Evolutionary conservation across 2,888 invertebrate species (phyloP).

Genomic region (Drosophila monieri): DNA sequence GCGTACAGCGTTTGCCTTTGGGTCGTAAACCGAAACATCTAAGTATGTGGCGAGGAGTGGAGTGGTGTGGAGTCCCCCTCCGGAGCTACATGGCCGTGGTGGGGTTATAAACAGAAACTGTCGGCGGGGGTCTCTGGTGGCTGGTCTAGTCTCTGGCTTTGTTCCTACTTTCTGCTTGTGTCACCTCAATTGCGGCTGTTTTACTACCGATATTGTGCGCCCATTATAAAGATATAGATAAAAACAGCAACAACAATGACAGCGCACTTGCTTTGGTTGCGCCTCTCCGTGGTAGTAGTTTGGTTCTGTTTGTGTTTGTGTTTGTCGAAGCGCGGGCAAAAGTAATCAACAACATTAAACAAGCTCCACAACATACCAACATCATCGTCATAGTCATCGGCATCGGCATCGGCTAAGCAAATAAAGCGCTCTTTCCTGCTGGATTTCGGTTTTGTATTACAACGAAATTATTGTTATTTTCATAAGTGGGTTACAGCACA

Average conservation of each 20-base stretch:
- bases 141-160: constrained; percentile 33
- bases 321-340: constrained; percentile 59
- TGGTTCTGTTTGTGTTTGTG: constrained; percentile 41
- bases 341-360: constrained; percentile 76
- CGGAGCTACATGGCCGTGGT: background rate
- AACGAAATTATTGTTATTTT: constrained; percentile 69
- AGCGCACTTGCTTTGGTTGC: constrained; percentile 34
- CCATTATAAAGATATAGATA: constrained; percentile 77
- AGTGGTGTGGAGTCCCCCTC: constrained; percentile 29
- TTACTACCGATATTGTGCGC: constrained; percentile 76
- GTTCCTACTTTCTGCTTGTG: constrained; percentile 51
- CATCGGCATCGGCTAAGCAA: constrained; percentile 65
- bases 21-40: constrained; percentile 60
- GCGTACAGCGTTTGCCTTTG: constrained; percentile 58
- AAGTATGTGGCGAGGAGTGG: constrained; percentile 1
- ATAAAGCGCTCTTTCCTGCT: constrained; percentile 48
- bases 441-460: constrained; percentile 72
- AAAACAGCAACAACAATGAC: constrained; percentile 38
- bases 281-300: constrained; percentile 11
- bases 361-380: constrained; percentile 50
- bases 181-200: constrained; percentile 75
- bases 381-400: constrained; percentile 45
- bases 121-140: constrained; percentile 13
- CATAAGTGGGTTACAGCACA: constrained; percentile 34
- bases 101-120: constrained; percentile 40